Conservation (phyloP, 30 jellyfish, hydroid and myxozoan species). For the Turritopsis dohrnii region DNA sequence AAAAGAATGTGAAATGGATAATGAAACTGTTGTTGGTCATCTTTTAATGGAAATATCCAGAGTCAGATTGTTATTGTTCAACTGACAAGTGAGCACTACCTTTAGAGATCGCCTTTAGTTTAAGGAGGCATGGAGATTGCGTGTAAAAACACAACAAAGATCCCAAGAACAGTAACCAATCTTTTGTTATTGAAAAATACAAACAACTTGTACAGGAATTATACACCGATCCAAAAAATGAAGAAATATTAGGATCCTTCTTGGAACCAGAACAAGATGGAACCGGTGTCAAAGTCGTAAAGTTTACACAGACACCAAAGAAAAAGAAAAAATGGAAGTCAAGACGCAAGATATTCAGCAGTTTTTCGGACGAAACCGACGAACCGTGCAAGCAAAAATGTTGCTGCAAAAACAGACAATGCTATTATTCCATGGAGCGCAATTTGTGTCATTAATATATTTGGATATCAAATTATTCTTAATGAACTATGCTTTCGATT, state of each 20-base stretch:
- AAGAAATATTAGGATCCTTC: conserved; percentile 25
- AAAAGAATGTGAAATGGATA: not conserved
- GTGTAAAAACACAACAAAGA: conserved; percentile 9
- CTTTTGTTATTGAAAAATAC: conserved; percentile 13
- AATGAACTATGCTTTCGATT: no score
- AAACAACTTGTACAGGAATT: conserved; percentile 22
- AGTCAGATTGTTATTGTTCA: not conserved
- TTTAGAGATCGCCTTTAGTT: conserved; percentile 30
- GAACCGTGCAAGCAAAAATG: conserved; percentile 2
- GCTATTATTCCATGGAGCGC: not conserved
- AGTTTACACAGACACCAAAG: not conserved
- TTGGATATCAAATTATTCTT: no score
- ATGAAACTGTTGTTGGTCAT: conserved; percentile 2
- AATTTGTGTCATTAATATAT: no score
- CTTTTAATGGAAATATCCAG: not conserved
- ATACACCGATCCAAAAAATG: conserved; percentile 21
- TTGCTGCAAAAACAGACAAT: conserved; percentile 8
- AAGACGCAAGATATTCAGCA: not conserved
- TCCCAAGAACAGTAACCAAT: conserved; percentile 30
- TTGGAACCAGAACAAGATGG: not conserved
- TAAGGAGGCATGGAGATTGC: conserved; percentile 37
- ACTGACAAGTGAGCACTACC: conserved; percentile 30
- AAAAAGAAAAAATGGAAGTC: not conserved
- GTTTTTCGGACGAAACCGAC: not conserved
- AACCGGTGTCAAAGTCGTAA: not conserved